phyloP scores from a whole-genome alignment of 2,888 invertebrate species.

The Tachystola acroxantha region DNA sequence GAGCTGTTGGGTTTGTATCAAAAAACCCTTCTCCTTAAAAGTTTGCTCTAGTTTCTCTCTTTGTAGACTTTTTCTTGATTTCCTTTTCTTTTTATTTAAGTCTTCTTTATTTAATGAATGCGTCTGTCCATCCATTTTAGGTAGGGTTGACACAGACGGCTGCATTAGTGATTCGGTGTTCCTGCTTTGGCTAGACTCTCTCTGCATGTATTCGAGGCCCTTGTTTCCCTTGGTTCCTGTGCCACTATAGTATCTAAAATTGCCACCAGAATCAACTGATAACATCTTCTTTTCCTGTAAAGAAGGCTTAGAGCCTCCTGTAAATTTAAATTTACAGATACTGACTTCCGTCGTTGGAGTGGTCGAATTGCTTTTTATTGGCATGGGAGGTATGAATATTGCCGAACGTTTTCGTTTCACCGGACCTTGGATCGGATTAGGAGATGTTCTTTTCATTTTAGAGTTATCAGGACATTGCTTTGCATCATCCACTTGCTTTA shows the following conservation, averaged over 20 bases:
- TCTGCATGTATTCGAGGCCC: slow-evolving; percentile 87
- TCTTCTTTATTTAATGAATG: slow-evolving; percentile 45
- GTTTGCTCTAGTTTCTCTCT: slow-evolving; percentile 94
- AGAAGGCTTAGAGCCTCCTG: slow-evolving; percentile 92
- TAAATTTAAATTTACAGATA: slow-evolving; percentile 96
- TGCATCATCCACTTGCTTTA: slow-evolving; percentile 51
- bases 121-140: slow-evolving; percentile 23
- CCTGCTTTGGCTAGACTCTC: slow-evolving; percentile 81
- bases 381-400: slow-evolving; percentile 90
- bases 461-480: slow-evolving; percentile 45
- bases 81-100: slow-evolving; percentile 80
- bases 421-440: slow-evolving; percentile 50
- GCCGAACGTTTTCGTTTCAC: slow-evolving; percentile 88
- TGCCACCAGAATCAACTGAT: slow-evolving; percentile 92
- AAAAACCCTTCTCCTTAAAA: slow-evolving; percentile 94
- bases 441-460: slow-evolving; percentile 67
- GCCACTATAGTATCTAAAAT: slow-evolving; percentile 91
- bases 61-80: slow-evolving; percentile 89
- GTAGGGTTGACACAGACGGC: slow-evolving; percentile 32
- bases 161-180: slow-evolving; percentile 22
- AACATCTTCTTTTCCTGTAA: slow-evolving; percentile 95
- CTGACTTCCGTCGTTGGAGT: slow-evolving; percentile 91
- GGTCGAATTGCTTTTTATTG: slow-evolving; percentile 82
- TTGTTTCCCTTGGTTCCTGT: slow-evolving; percentile 90
- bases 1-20: slow-evolving; percentile 95